These are phyloP conservation scores for Drosophila triauraria DNA, from an alignment of 1,140 invertebrate species.

Conservation along the genomic window DNA sequence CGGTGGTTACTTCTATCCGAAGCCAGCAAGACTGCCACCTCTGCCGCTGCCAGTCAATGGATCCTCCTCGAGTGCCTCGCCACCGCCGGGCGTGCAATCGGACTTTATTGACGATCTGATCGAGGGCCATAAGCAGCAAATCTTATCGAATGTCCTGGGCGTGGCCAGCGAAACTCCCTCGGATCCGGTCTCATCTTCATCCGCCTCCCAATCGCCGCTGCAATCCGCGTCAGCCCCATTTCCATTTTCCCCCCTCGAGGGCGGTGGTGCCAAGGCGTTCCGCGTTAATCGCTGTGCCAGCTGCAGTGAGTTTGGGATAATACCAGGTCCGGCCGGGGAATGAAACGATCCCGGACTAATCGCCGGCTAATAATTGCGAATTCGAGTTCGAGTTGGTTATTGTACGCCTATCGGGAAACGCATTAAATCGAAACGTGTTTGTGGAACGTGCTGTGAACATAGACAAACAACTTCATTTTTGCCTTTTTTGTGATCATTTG, in stretches of 20 bases:
- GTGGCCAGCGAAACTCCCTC: conserved; percentile 29
- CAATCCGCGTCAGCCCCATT: background rate
- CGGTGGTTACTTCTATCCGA: conserved; percentile 70
- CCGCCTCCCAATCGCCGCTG: background rate
- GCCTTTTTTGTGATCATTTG: background rate
- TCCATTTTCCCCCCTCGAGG: conserved; percentile 45
- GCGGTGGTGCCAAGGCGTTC: conserved; percentile 65
- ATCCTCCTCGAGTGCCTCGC: background rate
- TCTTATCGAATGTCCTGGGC: conserved; percentile 73
- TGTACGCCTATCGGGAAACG: conserved; percentile 7
- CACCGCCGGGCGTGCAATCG: conserved; percentile 63
- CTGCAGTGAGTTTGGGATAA: conserved; percentile 71
- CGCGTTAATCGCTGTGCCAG: conserved; percentile 76
- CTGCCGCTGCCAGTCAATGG: conserved; percentile 32
- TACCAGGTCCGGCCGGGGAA: conserved; percentile 17
- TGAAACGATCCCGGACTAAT: conserved; percentile 40
- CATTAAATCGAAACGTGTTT: conserved; percentile 27
- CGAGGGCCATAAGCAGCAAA: conserved; percentile 79
- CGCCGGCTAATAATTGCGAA: conserved; percentile 23
- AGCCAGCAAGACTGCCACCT: conserved; percentile 50
- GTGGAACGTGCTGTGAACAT: conserved; percentile 14
- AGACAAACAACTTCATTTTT: conserved; percentile 25
- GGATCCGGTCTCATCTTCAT: conserved; percentile 15
- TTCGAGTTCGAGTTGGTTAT: conserved; percentile 14
- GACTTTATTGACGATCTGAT: conserved; percentile 83